Evolutionary conservation across 2,888 invertebrate species (phyloP).

Genomic region (Rhopalosiphum nymphaeae): DNA sequence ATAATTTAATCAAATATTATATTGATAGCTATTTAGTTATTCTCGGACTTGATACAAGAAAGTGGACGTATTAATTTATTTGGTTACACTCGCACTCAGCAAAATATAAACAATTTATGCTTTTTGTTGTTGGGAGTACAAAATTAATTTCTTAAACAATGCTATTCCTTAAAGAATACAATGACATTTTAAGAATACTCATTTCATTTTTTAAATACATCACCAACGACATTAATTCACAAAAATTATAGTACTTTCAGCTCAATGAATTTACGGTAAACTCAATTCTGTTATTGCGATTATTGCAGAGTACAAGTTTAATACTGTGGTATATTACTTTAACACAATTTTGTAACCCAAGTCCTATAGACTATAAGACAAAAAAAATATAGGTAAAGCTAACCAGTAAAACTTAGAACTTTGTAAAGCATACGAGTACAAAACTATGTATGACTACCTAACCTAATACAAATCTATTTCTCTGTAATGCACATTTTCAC

Average conservation of each 20-base stretch:
- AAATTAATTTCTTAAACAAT: not conserved
- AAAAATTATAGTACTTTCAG: not conserved
- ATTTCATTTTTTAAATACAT: not conserved
- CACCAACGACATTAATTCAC: rapidly evolving
- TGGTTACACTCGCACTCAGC: not conserved
- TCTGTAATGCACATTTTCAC: not conserved
- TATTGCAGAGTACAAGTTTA: not conserved
- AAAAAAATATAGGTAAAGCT: not conserved
- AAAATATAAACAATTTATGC: not conserved
- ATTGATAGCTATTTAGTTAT: not conserved
- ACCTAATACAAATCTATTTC: not conserved
- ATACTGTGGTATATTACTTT: not conserved
- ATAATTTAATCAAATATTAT: not conserved
- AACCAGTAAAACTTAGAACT: not conserved
- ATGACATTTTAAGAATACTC: not conserved
- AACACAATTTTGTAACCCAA: not conserved
- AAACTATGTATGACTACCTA: not conserved
- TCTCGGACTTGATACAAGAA: not conserved
- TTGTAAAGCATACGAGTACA: not conserved
- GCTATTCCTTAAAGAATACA: not conserved
- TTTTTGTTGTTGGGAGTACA: not conserved
- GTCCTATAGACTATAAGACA: not conserved
- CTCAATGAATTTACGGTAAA: not conserved
- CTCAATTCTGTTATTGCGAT: not conserved
- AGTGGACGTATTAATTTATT: not conserved